phyloP scores from a whole-genome alignment of 2,113 vertebrate species.

The Vulpes ferrilata region DNA sequence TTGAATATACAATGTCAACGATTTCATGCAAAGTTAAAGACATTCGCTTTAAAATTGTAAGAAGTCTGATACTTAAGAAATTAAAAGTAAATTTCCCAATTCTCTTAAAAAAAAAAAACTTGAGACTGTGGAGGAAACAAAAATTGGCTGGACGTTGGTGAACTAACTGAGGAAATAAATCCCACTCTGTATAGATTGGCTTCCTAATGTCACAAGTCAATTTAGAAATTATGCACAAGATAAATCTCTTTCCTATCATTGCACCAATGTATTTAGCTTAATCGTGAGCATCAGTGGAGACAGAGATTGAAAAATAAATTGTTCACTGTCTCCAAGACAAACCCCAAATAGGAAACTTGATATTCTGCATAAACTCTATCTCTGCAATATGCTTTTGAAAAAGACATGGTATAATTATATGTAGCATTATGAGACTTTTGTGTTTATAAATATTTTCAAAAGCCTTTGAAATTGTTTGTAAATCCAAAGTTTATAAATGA shows the following conservation, averaged over 20 bases:
- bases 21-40: slow-evolving; percentile 77
- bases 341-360: slow-evolving; percentile 77
- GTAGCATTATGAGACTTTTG: slow-evolving; percentile 74
- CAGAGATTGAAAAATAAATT: slow-evolving; percentile 72
- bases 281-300: neutral
- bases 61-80: slow-evolving; percentile 32
- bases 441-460: slow-evolving; percentile 85
- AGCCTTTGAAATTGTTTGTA: slow-evolving; percentile 82
- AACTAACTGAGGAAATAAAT: slow-evolving; percentile 61
- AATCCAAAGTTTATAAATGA: slow-evolving; percentile 82
- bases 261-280: slow-evolving; percentile 14
- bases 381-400: slow-evolving; percentile 70
- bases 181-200: slow-evolving; percentile 26
- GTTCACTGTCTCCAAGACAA: slow-evolving; percentile 69
- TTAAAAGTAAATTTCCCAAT: slow-evolving; percentile 51
- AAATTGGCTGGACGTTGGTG: slow-evolving; percentile 41
- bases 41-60: slow-evolving; percentile 42
- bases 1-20: slow-evolving; percentile 2
- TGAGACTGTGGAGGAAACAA: slow-evolving; percentile 41
- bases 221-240: slow-evolving; percentile 73
- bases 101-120: slow-evolving; percentile 1
- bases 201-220: slow-evolving; percentile 74
- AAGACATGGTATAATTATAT: slow-evolving; percentile 75
- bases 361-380: slow-evolving; percentile 60
- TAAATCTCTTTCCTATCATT: slow-evolving; percentile 64